phyloP scores from a whole-genome alignment of 2,888 invertebrate genomes.

The Drosophila sordidula region DNA sequence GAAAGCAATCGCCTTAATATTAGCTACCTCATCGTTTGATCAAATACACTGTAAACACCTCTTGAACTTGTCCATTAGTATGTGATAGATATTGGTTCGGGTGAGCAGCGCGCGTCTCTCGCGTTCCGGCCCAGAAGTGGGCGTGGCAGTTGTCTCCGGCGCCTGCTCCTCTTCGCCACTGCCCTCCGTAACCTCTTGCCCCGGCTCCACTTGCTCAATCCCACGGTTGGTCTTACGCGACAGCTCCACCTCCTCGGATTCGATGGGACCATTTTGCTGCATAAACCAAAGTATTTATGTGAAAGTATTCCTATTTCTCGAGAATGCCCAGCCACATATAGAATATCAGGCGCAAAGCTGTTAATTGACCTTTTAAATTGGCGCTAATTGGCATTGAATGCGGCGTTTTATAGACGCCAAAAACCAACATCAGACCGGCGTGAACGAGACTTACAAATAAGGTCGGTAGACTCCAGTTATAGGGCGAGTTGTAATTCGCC shows the following conservation, averaged over 20 bases:
- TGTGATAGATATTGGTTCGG: conserved; percentile 72
- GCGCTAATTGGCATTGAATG: conserved; percentile 53
- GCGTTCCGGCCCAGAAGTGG: conserved; percentile 18
- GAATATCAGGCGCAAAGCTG: conserved; percentile 31
- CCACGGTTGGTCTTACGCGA: conserved; percentile 45
- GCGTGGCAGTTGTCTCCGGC: neutral
- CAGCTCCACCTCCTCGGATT: conserved; percentile 61
- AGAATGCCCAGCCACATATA: conserved; percentile 10
- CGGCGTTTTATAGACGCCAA: conserved; percentile 48
- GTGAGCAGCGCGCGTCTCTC: conserved; percentile 61
- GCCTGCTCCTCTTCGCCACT: conserved; percentile 10
- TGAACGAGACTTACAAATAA: conserved; percentile 73
- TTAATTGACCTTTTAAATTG: conserved; percentile 59
- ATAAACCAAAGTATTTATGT: conserved; percentile 7
- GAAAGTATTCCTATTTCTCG: conserved; percentile 14
- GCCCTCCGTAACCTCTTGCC: neutral
- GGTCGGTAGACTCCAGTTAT: conserved; percentile 85
- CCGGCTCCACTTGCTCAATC: neutral
- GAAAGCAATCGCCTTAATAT: conserved; percentile 2
- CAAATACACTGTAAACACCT: conserved; percentile 42
- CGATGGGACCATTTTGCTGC: conserved; percentile 72
- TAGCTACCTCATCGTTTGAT: too few species aligned
- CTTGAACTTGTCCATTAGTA: conserved; percentile 67
- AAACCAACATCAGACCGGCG: neutral
- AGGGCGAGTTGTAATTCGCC: conserved; percentile 88